Percentiles rank a stretch among this genome's conserved stretches.
These are phyloP conservation scores for Mirounga angustirostris DNA, from an alignment of 2,113 vertebrate species.

Conservation along the genomic window DNA sequence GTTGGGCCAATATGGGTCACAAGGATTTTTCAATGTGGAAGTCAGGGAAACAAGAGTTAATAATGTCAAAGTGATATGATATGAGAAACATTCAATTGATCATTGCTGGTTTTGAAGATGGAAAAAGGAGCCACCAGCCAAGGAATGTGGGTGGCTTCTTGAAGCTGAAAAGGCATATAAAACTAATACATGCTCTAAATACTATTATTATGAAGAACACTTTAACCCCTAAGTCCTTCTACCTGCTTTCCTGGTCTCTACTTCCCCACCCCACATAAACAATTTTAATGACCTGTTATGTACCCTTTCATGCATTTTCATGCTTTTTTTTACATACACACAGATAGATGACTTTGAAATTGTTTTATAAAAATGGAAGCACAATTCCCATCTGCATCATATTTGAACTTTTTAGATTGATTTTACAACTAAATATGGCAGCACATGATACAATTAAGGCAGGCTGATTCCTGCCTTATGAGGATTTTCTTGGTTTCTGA, in stretches of 20 bases:
- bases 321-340: not conserved
- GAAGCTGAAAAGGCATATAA: not conserved
- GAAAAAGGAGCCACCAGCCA: not conserved
- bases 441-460: not conserved
- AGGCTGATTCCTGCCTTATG: not conserved
- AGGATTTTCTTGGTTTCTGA: not conserved
- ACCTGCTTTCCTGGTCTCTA: not conserved
- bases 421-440: not conserved
- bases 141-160: not conserved
- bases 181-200: not conserved
- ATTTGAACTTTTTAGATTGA: not conserved
- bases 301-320: not conserved
- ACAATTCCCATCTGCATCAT: not conserved
- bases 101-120: not conserved
- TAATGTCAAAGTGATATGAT: not conserved
- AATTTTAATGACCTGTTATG: not conserved
- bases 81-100: not conserved
- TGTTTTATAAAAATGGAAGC: constrained; percentile 14
- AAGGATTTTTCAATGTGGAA: not conserved
- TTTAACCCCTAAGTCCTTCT: not conserved
- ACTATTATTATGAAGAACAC: not conserved
- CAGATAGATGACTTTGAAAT: not conserved
- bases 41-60: not conserved
- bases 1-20: not conserved
- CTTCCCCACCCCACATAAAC: not conserved